These are phyloP conservation scores for Lordiphosa mommai DNA, from an alignment of 1,140 invertebrate species.

Conservation along the genomic window DNA sequence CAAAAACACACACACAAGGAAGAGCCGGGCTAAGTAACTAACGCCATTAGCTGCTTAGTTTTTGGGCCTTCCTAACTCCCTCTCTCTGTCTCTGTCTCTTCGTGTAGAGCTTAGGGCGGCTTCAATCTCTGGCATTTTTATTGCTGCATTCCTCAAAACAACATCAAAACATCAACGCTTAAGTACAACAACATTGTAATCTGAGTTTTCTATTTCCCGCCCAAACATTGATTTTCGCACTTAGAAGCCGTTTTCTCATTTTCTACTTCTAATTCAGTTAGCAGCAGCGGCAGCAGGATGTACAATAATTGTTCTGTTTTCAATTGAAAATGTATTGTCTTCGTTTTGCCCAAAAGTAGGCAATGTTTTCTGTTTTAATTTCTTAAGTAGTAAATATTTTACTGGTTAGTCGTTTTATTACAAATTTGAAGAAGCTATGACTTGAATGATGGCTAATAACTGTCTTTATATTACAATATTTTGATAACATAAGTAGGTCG, in stretches of 20 bases:
- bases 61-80: constrained; percentile 2
- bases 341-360: too few species aligned
- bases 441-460: too few species aligned
- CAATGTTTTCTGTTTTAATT: too few species aligned
- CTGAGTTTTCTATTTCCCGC: constrained; percentile 16
- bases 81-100: neutral
- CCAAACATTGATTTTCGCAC: constrained; percentile 14
- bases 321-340: too few species aligned
- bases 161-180: constrained; percentile 54
- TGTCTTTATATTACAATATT: too few species aligned
- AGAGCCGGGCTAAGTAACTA: constrained; percentile 52
- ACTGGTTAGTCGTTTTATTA: too few species aligned
- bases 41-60: constrained; percentile 63
- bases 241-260: neutral
- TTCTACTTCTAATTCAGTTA: too few species aligned
- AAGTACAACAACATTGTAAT: constrained; percentile 7
- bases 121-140: constrained; percentile 45
- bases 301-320: too few species aligned
- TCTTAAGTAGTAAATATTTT: too few species aligned
- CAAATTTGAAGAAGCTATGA: too few species aligned
- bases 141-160: constrained; percentile 57
- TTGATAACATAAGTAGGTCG: too few species aligned
- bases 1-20: neutral
- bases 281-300: too few species aligned
- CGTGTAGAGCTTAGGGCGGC: constrained; percentile 3